These are phyloP conservation scores for Himalopsyche japonica DNA, from an alignment of 2,888 invertebrate genomes.

Conservation along the genomic window DNA sequence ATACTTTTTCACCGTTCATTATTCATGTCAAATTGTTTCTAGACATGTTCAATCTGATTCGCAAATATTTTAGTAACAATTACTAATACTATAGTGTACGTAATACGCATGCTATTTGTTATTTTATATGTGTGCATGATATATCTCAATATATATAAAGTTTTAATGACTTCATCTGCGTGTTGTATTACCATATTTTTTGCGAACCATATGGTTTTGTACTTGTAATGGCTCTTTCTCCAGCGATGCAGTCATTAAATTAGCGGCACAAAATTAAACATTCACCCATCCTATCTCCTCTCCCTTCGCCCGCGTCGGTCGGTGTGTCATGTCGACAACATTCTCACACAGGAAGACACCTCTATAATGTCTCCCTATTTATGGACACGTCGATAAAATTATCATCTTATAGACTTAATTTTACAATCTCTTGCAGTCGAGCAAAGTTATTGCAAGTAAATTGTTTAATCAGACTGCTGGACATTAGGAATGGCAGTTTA, in stretches of 20 bases:
- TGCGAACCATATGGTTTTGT: constrained; percentile 22
- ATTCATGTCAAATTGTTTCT: too few species aligned
- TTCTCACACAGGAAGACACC: not conserved
- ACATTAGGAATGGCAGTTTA: too few species aligned
- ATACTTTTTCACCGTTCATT: too few species aligned
- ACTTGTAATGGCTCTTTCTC: not conserved
- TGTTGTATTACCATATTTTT: constrained; percentile 23
- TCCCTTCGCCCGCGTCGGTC: not conserved
- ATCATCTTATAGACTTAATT: too few species aligned
- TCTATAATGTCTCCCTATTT: not conserved
- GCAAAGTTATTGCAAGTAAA: too few species aligned
- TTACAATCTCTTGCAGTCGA: too few species aligned
- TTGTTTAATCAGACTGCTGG: too few species aligned
- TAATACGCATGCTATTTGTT: too few species aligned
- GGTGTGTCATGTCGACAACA: not conserved
- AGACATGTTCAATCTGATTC: too few species aligned
- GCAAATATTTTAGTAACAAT: too few species aligned
- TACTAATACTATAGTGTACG: too few species aligned
- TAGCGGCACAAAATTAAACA: not conserved
- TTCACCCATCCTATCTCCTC: not conserved
- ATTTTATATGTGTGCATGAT: not conserved
- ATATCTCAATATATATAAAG: not conserved
- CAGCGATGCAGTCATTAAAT: not conserved
- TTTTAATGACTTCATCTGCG: constrained; percentile 23
- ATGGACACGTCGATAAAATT: not conserved